Conservation (phyloP, 2,888 invertebrate genomes). For the Bellardia bayeri region DNA sequence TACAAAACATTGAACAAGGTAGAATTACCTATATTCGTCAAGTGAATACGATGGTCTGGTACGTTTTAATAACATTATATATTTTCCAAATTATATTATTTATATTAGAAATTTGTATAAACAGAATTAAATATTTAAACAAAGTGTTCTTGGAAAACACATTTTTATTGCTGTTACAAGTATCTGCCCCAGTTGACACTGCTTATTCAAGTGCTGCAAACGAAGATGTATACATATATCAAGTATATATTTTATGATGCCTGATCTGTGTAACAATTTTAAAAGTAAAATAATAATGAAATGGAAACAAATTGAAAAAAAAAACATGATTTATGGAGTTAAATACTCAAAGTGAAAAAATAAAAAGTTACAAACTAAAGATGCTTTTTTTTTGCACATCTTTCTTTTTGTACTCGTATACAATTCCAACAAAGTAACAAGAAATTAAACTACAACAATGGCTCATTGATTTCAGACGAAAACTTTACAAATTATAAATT, state of each 20-base stretch:
- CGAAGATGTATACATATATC: too few species aligned
- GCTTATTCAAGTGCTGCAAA: too few species aligned
- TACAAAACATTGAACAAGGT: too few species aligned
- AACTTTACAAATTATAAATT: conserved; percentile 21
- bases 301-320: not conserved
- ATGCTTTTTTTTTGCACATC: not conserved
- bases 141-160: too few species aligned
- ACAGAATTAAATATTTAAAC: too few species aligned
- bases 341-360: not conserved
- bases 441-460: conserved; percentile 6
- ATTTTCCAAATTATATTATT: too few species aligned
- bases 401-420: not conserved
- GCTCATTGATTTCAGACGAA: conserved; percentile 11
- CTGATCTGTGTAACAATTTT: not conserved
- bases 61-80: too few species aligned
- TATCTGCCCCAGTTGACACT: too few species aligned
- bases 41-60: too few species aligned
- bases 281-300: conserved; percentile 4
- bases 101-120: too few species aligned
- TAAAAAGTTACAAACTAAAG: not conserved
- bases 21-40: too few species aligned
- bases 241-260: not conserved
- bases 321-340: conserved; percentile 20
- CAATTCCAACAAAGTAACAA: not conserved
- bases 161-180: too few species aligned